phyloP scores from a whole-genome alignment of 2,888 invertebrate genomes.

The Electrophaes corylata region DNA sequence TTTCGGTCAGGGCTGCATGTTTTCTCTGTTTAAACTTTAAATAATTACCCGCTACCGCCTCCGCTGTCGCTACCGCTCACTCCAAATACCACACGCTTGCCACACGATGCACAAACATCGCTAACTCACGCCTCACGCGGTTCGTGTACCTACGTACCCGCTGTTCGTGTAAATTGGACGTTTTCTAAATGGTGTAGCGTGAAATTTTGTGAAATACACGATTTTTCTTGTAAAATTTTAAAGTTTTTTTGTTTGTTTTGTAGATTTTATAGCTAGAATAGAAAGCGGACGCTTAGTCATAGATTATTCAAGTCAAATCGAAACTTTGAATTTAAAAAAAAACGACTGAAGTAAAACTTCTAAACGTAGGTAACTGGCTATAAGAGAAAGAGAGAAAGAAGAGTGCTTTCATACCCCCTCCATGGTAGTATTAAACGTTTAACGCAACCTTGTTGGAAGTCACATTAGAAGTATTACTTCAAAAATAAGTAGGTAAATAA shows the following conservation, averaged over 20 bases:
- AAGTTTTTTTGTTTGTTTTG: constrained; percentile 21
- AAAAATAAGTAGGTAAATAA: too few relatives aligned
- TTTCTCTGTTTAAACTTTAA: neutral
- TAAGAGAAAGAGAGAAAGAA: too few relatives aligned
- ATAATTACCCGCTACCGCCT: neutral
- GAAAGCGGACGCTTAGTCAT: constrained; percentile 1
- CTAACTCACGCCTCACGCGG: constrained; percentile 60
- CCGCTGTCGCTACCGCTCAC: constrained; percentile 31
- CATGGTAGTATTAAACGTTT: too few relatives aligned
- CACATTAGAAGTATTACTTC: too few relatives aligned
- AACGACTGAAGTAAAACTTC: too few relatives aligned
- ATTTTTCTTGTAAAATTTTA: constrained; percentile 25
- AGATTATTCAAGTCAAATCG: neutral
- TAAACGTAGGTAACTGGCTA: too few relatives aligned
- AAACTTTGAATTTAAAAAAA: neutral
- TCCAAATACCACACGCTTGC: constrained; percentile 28
- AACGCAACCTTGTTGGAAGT: too few relatives aligned
- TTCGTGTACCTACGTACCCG: constrained; percentile 22
- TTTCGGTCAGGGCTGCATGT: too few relatives aligned
- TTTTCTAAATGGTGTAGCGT: constrained; percentile 40
- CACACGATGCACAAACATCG: constrained; percentile 56
- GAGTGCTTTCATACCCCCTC: too few relatives aligned
- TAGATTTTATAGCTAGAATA: constrained; percentile 1
- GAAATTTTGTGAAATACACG: constrained; percentile 28
- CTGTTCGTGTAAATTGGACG: constrained; percentile 41